Conservation (phyloP, 2,888 invertebrate species). For the Xanthorhoe designata region DNA sequence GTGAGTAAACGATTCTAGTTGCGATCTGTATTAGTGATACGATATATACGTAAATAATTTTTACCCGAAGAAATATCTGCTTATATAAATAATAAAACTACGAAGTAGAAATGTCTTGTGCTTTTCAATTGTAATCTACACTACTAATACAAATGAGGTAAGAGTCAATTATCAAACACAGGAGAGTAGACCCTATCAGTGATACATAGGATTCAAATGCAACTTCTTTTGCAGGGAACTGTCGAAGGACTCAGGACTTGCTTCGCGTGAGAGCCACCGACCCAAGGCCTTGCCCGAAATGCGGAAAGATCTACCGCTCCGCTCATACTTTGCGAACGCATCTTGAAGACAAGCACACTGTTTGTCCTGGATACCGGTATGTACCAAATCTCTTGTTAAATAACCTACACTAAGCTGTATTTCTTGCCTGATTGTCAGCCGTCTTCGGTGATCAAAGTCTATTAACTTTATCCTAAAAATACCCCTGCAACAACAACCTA, state of each 20-base stretch:
- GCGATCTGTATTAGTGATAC: conserved; percentile 84
- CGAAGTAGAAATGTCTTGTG: conserved; percentile 70
- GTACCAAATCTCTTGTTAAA: conserved; percentile 17
- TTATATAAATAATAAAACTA: conserved; percentile 85
- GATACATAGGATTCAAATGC: conserved; percentile 13
- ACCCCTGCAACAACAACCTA: background rate
- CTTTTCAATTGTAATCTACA: conserved; percentile 42
- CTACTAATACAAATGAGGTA: conserved; percentile 46
- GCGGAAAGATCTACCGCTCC: conserved; percentile 96
- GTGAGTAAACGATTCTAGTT: conserved; percentile 84
- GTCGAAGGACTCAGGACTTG: conserved; percentile 93
- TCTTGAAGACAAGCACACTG: conserved; percentile 96
- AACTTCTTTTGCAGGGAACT: conserved; percentile 75
- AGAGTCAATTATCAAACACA: conserved; percentile 30
- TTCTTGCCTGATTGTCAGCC: no score
- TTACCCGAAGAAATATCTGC: conserved; percentile 84
- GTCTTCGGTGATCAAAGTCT: no score
- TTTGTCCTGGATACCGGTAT: conserved; percentile 93
- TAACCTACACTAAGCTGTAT: background rate
- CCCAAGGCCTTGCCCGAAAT: conserved; percentile 96
- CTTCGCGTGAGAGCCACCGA: conserved; percentile 95
- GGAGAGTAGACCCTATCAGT: background rate
- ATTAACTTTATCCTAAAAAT: no score
- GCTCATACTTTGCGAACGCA: conserved; percentile 96
- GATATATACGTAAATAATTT: conserved; percentile 84